A percentile compares a stretch with the other conserved stretches of the same genome.
Evolutionary conservation across 2,888 invertebrate genomes (phyloP).

Genomic region (Luffia ferchaultella): DNA sequence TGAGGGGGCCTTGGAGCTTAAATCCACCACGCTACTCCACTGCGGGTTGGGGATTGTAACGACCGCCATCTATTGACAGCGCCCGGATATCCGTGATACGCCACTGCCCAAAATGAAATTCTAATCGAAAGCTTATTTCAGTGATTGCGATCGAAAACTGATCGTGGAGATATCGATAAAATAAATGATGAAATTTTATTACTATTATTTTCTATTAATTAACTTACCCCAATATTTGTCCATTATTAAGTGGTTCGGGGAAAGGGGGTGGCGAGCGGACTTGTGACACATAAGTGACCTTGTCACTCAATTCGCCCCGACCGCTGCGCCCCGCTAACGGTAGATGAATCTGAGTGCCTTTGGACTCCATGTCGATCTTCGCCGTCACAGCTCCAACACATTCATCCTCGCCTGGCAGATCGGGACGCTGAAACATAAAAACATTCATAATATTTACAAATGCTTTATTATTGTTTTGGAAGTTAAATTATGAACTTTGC

Average conservation of each 20-base stretch:
- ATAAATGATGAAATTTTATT: neutral
- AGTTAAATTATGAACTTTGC: no score
- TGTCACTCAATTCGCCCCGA: conserved; percentile 50
- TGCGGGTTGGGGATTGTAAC: no score
- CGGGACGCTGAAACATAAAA: neutral
- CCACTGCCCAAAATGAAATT: no score
- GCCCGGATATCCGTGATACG: no score
- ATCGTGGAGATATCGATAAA: neutral
- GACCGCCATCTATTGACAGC: no score
- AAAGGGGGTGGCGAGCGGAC: conserved; percentile 41
- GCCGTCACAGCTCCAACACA: neutral
- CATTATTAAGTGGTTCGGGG: conserved; percentile 72
- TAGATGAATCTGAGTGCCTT: conserved; percentile 63
- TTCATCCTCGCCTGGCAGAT: neutral
- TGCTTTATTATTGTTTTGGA: no score
- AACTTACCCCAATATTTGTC: conserved; percentile 66
- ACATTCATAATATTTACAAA: no score
- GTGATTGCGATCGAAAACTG: no score
- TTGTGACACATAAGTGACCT: conserved; percentile 46
- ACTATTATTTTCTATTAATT: no score
- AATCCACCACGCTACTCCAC: no score
- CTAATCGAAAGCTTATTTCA: no score
- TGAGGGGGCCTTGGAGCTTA: no score
- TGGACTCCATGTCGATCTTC: conserved; percentile 41
- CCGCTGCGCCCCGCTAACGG: conserved; percentile 52